A percentile compares a stretch with the other conserved stretches of the same genome.
These are phyloP conservation scores for Phoenicopterus ruber DNA, from an alignment of 2,113 vertebrate genomes.

Conservation along the genomic window DNA sequence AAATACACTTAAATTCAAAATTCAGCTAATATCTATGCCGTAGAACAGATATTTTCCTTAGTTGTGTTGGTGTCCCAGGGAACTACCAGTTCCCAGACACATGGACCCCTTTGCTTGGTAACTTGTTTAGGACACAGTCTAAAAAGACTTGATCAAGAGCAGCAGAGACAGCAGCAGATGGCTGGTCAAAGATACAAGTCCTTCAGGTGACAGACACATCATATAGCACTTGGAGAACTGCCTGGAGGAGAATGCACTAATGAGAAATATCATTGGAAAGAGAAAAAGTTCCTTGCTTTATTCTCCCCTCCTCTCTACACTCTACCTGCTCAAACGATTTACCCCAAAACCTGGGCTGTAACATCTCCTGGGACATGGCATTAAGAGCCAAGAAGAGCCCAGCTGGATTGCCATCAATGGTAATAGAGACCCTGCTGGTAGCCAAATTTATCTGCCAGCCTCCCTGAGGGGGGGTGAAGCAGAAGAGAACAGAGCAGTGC, in stretches of 20 bases:
- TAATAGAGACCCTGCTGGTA: constrained; percentile 3
- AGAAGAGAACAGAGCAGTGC: not conserved
- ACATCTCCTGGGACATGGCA: not conserved
- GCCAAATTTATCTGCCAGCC: constrained; percentile 32
- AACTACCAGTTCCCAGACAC: not conserved
- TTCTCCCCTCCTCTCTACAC: not conserved
- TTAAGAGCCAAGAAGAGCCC: constrained; percentile 5
- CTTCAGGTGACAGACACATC: not conserved
- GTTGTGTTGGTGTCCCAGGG: not conserved
- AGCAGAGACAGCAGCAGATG: not conserved
- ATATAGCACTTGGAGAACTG: not conserved
- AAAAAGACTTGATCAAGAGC: not conserved
- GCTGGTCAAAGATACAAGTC: not conserved
- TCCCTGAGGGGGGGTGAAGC: not conserved
- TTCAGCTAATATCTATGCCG: not conserved
- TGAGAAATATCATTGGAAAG: not conserved
- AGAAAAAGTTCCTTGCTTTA: not conserved
- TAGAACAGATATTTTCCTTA: not conserved
- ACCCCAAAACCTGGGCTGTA: not conserved
- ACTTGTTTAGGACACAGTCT: not conserved
- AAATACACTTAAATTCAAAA: not conserved
- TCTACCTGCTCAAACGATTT: not conserved
- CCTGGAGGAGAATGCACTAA: not conserved
- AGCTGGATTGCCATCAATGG: constrained; percentile 9
- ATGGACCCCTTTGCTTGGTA: not conserved